phyloP scores from a whole-genome alignment of 2,113 vertebrate species.

The Apteryx mantelli region DNA sequence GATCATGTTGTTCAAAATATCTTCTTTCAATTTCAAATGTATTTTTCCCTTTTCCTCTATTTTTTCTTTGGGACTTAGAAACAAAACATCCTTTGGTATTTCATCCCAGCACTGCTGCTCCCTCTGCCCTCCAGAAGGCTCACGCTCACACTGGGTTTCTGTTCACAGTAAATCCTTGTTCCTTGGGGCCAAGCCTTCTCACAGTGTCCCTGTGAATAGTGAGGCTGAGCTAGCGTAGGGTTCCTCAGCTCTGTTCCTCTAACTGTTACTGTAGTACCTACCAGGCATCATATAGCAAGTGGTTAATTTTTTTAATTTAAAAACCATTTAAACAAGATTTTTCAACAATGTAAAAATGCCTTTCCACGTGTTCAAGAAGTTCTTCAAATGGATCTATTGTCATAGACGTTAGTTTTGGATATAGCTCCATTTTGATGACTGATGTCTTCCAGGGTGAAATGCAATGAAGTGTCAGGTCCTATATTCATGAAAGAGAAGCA shows the following conservation, averaged over 20 bases:
- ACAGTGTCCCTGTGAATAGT: not conserved
- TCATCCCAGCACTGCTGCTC: not conserved
- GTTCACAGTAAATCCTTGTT: not conserved
- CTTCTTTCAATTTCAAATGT: not conserved
- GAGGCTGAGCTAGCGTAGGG: not conserved
- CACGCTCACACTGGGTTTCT: not conserved
- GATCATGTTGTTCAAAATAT: not conserved
- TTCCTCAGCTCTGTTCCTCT: not conserved
- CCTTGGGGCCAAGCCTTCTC: not conserved
- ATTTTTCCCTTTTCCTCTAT: not conserved
- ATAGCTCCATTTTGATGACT: not conserved
- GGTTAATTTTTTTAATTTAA: not conserved
- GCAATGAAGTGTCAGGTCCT: not conserved
- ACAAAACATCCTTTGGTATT: not conserved
- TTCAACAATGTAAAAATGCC: not conserved
- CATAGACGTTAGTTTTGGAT: not conserved
- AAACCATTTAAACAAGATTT: not conserved
- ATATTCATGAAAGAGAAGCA: not conserved
- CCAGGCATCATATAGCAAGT: not conserved
- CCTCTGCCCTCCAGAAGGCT: not conserved
- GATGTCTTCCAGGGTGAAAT: not conserved
- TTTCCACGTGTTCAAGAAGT: not conserved
- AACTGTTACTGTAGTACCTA: not conserved
- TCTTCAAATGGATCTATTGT: not conserved
- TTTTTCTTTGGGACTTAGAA: not conserved